Conservation (phyloP, 2,797 vertebrate genomes). For the Protonibea diacanthus region DNA sequence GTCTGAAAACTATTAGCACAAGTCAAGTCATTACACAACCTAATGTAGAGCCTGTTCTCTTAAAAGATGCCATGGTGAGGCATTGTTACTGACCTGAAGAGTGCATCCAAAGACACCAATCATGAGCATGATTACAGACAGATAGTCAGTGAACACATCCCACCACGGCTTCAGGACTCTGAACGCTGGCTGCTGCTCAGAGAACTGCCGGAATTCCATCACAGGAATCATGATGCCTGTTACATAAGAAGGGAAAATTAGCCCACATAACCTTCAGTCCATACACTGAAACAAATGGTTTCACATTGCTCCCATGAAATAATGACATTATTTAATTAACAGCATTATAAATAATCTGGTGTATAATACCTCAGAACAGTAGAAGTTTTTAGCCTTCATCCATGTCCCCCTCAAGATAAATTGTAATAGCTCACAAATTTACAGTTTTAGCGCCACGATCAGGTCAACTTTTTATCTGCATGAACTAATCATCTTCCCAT, state of each 20-base stretch:
- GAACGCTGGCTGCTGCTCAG: slow-evolving; percentile 97
- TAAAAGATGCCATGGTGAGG: neutral
- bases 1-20: neutral
- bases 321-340: neutral
- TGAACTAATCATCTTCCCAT: neutral
- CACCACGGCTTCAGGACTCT: slow-evolving; percentile 99
- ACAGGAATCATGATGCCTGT: slow-evolving; percentile 97
- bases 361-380: neutral
- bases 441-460: neutral
- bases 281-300: slow-evolving; percentile 1
- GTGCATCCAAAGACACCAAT: slow-evolving; percentile 98
- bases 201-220: slow-evolving; percentile 98
- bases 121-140: slow-evolving; percentile 98
- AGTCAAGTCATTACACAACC: neutral
- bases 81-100: slow-evolving; percentile 89
- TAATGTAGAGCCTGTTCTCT: neutral
- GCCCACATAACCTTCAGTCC: neutral
- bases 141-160: slow-evolving; percentile 98
- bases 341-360: neutral
- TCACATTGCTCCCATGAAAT: neutral
- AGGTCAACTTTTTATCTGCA: neutral
- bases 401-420: no score
- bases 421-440: no score
- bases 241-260: slow-evolving; percentile 16
- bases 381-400: no score